Conservation (phyloP, 2,888 invertebrate genomes). For the Oithona nana region DNA sequence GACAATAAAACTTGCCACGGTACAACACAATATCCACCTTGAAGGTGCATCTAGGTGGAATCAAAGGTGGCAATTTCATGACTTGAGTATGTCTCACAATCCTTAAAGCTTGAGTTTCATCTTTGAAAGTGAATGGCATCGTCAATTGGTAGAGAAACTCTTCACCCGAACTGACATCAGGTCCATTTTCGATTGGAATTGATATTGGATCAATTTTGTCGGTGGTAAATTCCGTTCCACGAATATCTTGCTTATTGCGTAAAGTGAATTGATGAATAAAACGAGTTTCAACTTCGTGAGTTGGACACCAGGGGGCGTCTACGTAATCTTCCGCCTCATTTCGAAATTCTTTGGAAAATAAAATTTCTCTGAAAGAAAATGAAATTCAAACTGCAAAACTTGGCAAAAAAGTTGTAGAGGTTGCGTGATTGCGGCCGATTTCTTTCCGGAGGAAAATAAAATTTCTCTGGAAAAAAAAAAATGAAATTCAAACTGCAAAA, state of each 20-base stretch:
- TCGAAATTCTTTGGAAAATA: not conserved
- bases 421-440: no score
- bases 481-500: no score
- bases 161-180: not conserved
- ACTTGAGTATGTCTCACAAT: not conserved
- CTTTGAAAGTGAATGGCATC: not conserved
- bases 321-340: slow-evolving; percentile 1
- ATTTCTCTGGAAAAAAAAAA: no score
- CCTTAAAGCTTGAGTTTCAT: not conserved
- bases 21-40: slow-evolving; percentile 3
- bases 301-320: not conserved
- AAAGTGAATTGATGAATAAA: not conserved
- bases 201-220: not conserved
- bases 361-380: not conserved
- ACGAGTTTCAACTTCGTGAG: not conserved
- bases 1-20: not conserved
- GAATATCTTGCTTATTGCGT: not conserved
- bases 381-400: no score
- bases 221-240: not conserved
- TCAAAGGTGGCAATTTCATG: not conserved
- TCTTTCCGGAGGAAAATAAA: no score
- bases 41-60: slow-evolving; percentile 1
- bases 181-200: not conserved
- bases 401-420: no score
- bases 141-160: not conserved